Base-by-base conservation (phyloP, 1,140 invertebrate species). In the Drosophila baimaii region DNA sequence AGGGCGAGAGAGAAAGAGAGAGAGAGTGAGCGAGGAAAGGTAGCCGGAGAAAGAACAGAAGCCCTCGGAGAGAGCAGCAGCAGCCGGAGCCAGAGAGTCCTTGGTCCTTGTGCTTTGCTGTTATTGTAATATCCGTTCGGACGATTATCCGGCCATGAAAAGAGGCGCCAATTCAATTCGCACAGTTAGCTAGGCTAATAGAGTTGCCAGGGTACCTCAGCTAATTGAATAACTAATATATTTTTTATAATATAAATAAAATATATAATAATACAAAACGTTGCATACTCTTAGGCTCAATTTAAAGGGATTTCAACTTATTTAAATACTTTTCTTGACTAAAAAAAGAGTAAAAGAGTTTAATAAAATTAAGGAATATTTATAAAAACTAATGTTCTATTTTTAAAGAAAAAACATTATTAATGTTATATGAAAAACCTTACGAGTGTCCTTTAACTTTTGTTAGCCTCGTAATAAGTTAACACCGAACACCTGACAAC, bases 151-250 rank as follows among this genome's bases (percentile, higher is more conserved):
- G 72, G 59, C 54, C 46, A 64, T 65, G 56, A 57, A 77, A 77
- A 77, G 71, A 68, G 74, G 82, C 78, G 82, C 81, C 78, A 85
- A 85, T 71, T 81, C 39, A 78, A 81, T 54, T 74, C 51, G 12
- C 54, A 25, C 39, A 31, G 70, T 66, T 46, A 35, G 29, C 62
- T 35, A 29, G 23, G 62, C 31, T 47, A 52, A 68, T 44, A 84
- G 73, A 35, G 78, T 56, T 70, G 43, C 27, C 62, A 58, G 31
- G 23, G 3, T 27, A 3, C 7, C 31, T 39, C 2, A 10, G 19
- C 35, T 5, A 59, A 59, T 37, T 17, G 13, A 35, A n/a, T n/a
- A n/a, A n/a, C n/a, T 41, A 0, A 15, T 19, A 21, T 17, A 21
- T 19, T 5, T 5, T 19, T 21, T 4, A 33, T 5, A 5, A 15